Conservation (phyloP, 2,113 vertebrate species). For the Lates calcarifer region DNA sequence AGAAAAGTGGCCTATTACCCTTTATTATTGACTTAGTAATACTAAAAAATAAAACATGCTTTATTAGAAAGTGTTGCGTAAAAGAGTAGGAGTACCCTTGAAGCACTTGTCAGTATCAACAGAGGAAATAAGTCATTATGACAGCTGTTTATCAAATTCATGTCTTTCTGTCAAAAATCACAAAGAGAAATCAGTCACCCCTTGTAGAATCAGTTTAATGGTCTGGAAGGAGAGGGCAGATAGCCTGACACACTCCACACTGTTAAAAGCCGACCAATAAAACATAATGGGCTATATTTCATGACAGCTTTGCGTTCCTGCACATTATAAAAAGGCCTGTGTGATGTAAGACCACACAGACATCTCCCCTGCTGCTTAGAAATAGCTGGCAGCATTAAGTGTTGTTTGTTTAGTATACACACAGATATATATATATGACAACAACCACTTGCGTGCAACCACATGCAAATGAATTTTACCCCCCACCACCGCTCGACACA, state of each 20-base stretch:
- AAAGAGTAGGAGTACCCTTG: neutral
- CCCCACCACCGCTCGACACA: slow-evolving; percentile 24
- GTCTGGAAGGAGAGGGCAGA: neutral
- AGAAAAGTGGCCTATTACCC: too few relatives aligned
- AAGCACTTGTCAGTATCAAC: slow-evolving; percentile 7
- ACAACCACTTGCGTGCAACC: slow-evolving; percentile 58
- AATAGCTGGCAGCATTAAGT: slow-evolving; percentile 29
- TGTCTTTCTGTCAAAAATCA: slow-evolving; percentile 20
- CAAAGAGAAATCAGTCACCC: slow-evolving; percentile 15
- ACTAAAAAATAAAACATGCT: neutral
- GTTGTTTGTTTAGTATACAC: slow-evolving; percentile 58
- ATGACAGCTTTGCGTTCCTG: slow-evolving; percentile 32
- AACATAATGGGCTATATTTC: slow-evolving; percentile 28
- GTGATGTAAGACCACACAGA: neutral
- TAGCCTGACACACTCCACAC: slow-evolving; percentile 6
- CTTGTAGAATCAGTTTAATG: slow-evolving; percentile 11
- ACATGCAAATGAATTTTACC: slow-evolving; percentile 53
- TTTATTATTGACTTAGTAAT: neutral
- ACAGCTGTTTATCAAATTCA: neutral
- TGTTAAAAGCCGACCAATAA: slow-evolving; percentile 21
- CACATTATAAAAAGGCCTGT: slow-evolving; percentile 2
- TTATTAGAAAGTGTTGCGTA: neutral
- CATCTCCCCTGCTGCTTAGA: slow-evolving; percentile 31
- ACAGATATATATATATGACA: slow-evolving; percentile 51
- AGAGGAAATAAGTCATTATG: slow-evolving; percentile 5